These are phyloP conservation scores for Aphidoletes aphidimyza DNA, from an alignment of 2,888 invertebrate species.

Conservation along the genomic window DNA sequence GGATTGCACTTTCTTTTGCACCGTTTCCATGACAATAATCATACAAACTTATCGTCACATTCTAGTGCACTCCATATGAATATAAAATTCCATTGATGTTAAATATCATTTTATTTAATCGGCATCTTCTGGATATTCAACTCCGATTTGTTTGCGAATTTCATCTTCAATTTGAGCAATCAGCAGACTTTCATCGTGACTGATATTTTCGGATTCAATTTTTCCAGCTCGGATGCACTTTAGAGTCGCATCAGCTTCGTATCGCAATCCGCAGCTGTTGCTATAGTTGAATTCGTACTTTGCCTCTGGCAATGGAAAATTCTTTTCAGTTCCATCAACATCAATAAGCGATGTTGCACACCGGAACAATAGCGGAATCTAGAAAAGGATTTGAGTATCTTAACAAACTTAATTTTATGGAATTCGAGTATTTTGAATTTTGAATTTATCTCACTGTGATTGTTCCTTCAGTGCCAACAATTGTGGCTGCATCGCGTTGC, in stretches of 20 bases:
- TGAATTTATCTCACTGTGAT: slow-evolving; percentile 59
- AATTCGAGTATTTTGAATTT: not conserved
- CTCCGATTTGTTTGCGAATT: slow-evolving; percentile 77
- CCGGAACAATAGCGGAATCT: slow-evolving; percentile 76
- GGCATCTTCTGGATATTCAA: slow-evolving; percentile 71
- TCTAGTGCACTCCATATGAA: too few relatives aligned
- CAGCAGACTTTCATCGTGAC: slow-evolving; percentile 75
- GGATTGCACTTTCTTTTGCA: too few relatives aligned
- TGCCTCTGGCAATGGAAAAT: slow-evolving; percentile 75
- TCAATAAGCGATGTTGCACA: slow-evolving; percentile 76
- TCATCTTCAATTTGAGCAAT: slow-evolving; percentile 79
- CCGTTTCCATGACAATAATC: too few relatives aligned
- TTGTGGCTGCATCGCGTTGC: slow-evolving; percentile 62
- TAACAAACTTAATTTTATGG: slow-evolving; percentile 60
- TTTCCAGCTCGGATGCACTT: slow-evolving; percentile 76
- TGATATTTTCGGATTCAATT: slow-evolving; percentile 76
- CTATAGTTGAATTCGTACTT: slow-evolving; percentile 71
- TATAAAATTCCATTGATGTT: too few relatives aligned
- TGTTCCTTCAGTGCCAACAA: slow-evolving; percentile 65
- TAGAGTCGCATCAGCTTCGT: slow-evolving; percentile 82
- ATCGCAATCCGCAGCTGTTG: slow-evolving; percentile 80
- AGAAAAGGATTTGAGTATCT: slow-evolving; percentile 58
- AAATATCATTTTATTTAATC: slow-evolving; percentile 60
- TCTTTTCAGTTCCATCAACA: slow-evolving; percentile 72
- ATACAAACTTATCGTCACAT: too few relatives aligned